A percentile compares a stretch with the other conserved stretches of the same genome.
Evolutionary conservation across 2,888 invertebrate genomes (phyloP).

Genomic region (Odontothrips loti): DNA sequence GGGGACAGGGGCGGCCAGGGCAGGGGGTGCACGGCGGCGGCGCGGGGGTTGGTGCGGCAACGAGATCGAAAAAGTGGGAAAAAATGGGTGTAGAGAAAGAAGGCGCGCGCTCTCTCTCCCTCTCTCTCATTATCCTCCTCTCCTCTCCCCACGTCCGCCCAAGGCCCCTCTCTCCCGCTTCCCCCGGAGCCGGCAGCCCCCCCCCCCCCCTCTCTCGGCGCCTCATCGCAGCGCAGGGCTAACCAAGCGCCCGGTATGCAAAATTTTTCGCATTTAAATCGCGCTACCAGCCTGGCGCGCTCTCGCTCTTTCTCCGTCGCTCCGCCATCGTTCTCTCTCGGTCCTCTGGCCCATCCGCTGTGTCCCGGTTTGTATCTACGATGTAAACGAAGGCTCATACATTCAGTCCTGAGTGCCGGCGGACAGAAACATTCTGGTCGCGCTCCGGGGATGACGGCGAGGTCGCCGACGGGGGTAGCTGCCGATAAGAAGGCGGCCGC

Average conservation of each 20-base stretch:
- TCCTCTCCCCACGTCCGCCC: neutral
- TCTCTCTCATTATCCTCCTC: conserved; percentile 19
- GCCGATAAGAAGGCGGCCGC: too few relatives aligned
- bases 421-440: too few relatives aligned
- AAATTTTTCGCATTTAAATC: conserved; percentile 27
- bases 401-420: too few relatives aligned
- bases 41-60: neutral
- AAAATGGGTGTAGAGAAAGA: conserved; percentile 20
- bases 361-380: neutral
- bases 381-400: neutral
- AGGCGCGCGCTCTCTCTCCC: neutral
- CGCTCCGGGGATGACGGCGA: too few relatives aligned
- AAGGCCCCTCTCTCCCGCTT: neutral
- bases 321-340: neutral
- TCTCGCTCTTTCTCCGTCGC: neutral
- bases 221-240: neutral
- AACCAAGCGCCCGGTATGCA: neutral
- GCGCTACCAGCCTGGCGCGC: neutral
- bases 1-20: neutral
- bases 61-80: conserved; percentile 20
- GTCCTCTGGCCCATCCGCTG: neutral
- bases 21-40: neutral
- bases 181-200: neutral
- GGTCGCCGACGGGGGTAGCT: too few relatives aligned
- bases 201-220: conserved; percentile 1